phyloP scores from a whole-genome alignment of 2,797 vertebrate genomes.

The Ambastaia sidthimunki region DNA sequence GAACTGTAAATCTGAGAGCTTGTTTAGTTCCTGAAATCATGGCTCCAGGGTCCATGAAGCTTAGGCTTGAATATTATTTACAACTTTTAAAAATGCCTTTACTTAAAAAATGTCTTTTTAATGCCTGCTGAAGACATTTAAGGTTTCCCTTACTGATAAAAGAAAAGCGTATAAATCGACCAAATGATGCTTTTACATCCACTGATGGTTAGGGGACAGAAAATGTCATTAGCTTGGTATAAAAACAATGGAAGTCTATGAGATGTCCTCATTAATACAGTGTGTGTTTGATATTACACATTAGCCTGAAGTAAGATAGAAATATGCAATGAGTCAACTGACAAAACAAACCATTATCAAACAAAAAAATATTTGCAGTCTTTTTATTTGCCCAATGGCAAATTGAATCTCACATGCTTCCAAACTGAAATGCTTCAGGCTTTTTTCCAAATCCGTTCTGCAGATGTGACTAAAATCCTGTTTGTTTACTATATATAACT shows the following conservation, averaged over 20 bases:
- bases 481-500: constrained; percentile 21
- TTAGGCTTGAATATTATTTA: neutral
- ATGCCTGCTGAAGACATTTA: no score
- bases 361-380: constrained; percentile 36
- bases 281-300: no score
- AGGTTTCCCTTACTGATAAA: no score
- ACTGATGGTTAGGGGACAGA: no score
- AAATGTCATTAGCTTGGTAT: no score
- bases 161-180: no score
- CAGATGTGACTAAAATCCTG: constrained; percentile 38
- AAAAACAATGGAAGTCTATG: no score
- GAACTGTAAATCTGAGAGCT: neutral
- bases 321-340: constrained; percentile 8
- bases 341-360: constrained; percentile 43
- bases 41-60: neutral
- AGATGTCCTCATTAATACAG: no score
- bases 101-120: no score
- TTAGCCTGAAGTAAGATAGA: neutral
- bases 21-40: neutral
- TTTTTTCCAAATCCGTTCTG: constrained; percentile 10
- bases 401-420: constrained; percentile 18
- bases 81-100: no score
- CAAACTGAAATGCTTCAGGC: constrained; percentile 13
- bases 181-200: no score
- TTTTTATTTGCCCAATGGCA: neutral